Evolutionary conservation across 2,113 vertebrate genomes (phyloP).

Genomic region (Chelonoidis abingdonii): DNA sequence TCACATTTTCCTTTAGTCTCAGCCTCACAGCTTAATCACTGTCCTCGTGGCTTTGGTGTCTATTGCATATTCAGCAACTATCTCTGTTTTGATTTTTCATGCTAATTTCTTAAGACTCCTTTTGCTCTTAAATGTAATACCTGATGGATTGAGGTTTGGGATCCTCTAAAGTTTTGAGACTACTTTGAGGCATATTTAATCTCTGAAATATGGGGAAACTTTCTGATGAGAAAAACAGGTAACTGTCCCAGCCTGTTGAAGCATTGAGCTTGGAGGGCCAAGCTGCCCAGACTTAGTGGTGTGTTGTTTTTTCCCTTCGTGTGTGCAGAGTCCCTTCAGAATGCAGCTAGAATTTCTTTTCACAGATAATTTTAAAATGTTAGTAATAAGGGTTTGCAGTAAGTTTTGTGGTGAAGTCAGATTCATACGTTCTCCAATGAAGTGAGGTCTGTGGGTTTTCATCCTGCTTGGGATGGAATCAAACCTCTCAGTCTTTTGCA

Average conservation of each 20-base stretch:
- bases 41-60: not conserved
- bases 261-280: not conserved
- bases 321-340: not conserved
- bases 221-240: slow-evolving; percentile 40
- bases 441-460: not conserved
- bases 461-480: not conserved
- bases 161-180: too few species aligned
- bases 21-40: not conserved
- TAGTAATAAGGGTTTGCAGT: not conserved
- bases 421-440: not conserved
- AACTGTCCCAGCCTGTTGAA: not conserved
- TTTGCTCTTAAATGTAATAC: slow-evolving; percentile 52
- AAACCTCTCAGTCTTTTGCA: not conserved
- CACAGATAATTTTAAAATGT: not conserved
- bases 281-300: slow-evolving; percentile 51
- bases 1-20: not conserved
- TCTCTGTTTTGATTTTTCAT: slow-evolving; percentile 5
- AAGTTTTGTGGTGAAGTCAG: not conserved
- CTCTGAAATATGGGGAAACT: slow-evolving; percentile 18
- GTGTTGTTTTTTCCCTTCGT: slow-evolving; percentile 17
- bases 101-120: slow-evolving; percentile 24
- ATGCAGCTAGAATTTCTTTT: slow-evolving; percentile 10
- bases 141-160: not conserved
- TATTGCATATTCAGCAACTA: not conserved
- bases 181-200: not conserved